Evolutionary conservation across 1,140 invertebrate genomes (phyloP).

Genomic region (Battus philenor): DNA sequence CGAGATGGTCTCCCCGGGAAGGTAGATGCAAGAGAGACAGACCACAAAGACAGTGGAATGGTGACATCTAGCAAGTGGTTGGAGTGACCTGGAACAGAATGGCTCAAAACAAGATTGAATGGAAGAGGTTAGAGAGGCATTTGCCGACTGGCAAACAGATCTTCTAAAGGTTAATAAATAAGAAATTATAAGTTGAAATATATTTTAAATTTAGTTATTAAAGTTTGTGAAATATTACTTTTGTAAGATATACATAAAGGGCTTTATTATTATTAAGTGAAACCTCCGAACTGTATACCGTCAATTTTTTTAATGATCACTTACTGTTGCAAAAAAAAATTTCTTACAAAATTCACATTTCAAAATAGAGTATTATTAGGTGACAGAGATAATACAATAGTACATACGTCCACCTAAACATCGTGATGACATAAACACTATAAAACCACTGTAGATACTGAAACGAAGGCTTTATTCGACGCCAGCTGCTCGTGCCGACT

Average conservation of each 20-base stretch:
- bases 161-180: too few species aligned
- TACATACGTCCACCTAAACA: conserved; percentile 11
- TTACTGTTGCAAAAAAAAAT: conserved; percentile 4
- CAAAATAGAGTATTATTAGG: too few species aligned
- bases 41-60: conserved; percentile 17
- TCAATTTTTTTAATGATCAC: too few species aligned
- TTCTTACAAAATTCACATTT: too few species aligned
- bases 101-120: conserved; percentile 15
- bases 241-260: too few species aligned
- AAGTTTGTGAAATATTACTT: too few species aligned
- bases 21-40: conserved; percentile 24
- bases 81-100: conserved; percentile 20
- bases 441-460: conserved; percentile 8
- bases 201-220: too few species aligned
- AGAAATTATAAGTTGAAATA: too few species aligned
- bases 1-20: conserved; percentile 20
- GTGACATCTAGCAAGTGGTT: conserved; percentile 17
- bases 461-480: conserved; percentile 15
- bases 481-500: background rate
- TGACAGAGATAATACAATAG: too few species aligned
- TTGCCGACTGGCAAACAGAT: conserved; percentile 19
- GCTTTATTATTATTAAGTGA: too few species aligned
- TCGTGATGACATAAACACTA: conserved; percentile 13
- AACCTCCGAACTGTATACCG: too few species aligned
- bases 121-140: conserved; percentile 21